Evolutionary conservation across 2,888 invertebrate species (phyloP).

Genomic region (Erynnis tages): DNA sequence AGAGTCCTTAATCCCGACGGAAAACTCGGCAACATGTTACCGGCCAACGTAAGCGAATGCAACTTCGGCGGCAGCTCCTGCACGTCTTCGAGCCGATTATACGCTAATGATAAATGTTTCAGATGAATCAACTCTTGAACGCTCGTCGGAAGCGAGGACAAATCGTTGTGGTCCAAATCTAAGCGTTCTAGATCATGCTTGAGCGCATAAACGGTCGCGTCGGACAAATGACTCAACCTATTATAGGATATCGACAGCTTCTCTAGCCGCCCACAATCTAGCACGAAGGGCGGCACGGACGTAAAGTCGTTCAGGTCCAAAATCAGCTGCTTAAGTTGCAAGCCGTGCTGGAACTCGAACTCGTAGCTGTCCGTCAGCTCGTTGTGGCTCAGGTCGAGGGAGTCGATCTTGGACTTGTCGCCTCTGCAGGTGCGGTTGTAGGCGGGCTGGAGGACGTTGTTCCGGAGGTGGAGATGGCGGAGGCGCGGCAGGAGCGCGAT

Average conservation of each 20-base stretch:
- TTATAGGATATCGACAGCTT: conserved; percentile 89
- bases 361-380: conserved; percentile 84
- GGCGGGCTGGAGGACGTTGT: conserved; percentile 50
- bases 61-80: conserved; percentile 80
- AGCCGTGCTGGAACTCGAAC: conserved; percentile 83
- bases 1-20: conserved; percentile 84
- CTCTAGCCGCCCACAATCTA: conserved; percentile 84
- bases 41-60: conserved; percentile 86
- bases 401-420: conserved; percentile 83
- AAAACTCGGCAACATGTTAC: conserved; percentile 85
- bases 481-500: conserved; percentile 80
- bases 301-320: conserved; percentile 88
- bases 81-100: conserved; percentile 84
- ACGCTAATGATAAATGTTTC: conserved; percentile 88
- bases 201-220: conserved; percentile 84
- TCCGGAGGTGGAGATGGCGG: conserved; percentile 83
- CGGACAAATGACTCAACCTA: conserved; percentile 83
- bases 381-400: conserved; percentile 90
- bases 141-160: conserved; percentile 83
- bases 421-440: conserved; percentile 47
- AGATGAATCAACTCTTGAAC: conserved; percentile 82
- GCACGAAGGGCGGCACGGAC: conserved; percentile 82
- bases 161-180: conserved; percentile 88
- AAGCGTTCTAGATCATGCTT: conserved; percentile 86
- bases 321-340: conserved; percentile 86